Conservation (phyloP, 2,113 vertebrate species). For the Ifrita kowaldi region DNA sequence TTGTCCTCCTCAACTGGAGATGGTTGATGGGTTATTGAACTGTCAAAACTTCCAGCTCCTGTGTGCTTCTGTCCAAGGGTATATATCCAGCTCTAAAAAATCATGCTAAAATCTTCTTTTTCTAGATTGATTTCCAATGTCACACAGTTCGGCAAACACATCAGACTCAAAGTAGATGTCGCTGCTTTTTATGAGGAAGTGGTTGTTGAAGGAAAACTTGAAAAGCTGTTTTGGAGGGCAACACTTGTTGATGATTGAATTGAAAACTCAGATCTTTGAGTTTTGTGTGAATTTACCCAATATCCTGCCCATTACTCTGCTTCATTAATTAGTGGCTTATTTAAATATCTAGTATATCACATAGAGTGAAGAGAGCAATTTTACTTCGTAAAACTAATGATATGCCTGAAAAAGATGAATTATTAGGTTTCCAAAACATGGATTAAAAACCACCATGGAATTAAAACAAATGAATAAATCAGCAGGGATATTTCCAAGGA, state of each 20-base stretch:
- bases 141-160: not conserved
- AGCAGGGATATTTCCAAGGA: not conserved
- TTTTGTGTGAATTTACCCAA: not conserved
- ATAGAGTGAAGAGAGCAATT: not conserved
- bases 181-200: not conserved
- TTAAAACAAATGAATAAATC: not conserved
- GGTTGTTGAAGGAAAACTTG: not conserved
- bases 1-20: not conserved
- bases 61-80: not conserved
- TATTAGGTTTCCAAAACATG: not conserved
- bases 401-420: not conserved
- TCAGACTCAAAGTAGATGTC: not conserved
- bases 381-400: not conserved
- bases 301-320: not conserved
- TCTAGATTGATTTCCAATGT: not conserved
- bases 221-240: not conserved
- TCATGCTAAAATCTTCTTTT: not conserved
- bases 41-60: not conserved
- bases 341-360: not conserved
- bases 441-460: rapidly evolving
- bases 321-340: not conserved
- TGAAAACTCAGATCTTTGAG: not conserved
- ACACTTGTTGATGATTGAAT: not conserved
- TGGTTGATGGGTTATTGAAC: not conserved
- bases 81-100: not conserved